Percentiles rank a stretch among this genome's conserved stretches.
Evolutionary conservation across 2,113 vertebrate species (phyloP).

Genomic region (Polyodon spathula): DNA sequence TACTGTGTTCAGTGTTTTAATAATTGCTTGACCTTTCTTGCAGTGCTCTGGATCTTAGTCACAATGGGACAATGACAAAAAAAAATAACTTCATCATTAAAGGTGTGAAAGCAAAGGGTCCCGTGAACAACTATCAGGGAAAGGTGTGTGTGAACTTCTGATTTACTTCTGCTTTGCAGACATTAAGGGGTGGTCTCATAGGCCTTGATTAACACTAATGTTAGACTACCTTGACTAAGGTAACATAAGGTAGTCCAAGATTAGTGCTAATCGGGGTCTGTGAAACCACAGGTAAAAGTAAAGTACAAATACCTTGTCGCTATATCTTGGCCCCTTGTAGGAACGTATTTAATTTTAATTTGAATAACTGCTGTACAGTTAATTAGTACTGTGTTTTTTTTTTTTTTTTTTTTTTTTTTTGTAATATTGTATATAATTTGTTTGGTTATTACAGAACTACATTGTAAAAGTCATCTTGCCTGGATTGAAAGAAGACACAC

Average conservation of each 20-base stretch:
- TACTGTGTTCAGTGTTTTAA: background rate
- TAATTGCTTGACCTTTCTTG: slow-evolving; percentile 19
- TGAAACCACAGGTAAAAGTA: too few species aligned
- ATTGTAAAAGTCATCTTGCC: slow-evolving; percentile 69
- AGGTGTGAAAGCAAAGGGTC: slow-evolving; percentile 62
- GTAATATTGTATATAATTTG: background rate
- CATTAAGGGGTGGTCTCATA: too few species aligned
- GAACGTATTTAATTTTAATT: too few species aligned
- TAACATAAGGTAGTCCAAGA: too few species aligned
- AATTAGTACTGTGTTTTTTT: background rate
- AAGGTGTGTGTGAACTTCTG: slow-evolving; percentile 55
- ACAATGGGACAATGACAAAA: slow-evolving; percentile 40
- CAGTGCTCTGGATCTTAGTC: slow-evolving; percentile 67
- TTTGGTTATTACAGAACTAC: slow-evolving; percentile 65
- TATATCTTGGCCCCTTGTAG: too few species aligned
- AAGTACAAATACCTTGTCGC: too few species aligned
- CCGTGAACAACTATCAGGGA: slow-evolving; percentile 57
- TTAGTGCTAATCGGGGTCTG: too few species aligned
- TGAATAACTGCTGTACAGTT: too few species aligned
- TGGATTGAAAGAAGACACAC: slow-evolving; percentile 64
- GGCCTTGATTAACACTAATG: too few species aligned
- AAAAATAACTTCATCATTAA: slow-evolving; percentile 55
- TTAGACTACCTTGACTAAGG: too few species aligned
- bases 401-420: slow-evolving; percentile 7
- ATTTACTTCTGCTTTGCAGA: too few species aligned